Percentiles rank a stretch among this genome's conserved stretches.
Conservation (phyloP, 2,888 invertebrate genomes). For the Sesia apiformis region DNA sequence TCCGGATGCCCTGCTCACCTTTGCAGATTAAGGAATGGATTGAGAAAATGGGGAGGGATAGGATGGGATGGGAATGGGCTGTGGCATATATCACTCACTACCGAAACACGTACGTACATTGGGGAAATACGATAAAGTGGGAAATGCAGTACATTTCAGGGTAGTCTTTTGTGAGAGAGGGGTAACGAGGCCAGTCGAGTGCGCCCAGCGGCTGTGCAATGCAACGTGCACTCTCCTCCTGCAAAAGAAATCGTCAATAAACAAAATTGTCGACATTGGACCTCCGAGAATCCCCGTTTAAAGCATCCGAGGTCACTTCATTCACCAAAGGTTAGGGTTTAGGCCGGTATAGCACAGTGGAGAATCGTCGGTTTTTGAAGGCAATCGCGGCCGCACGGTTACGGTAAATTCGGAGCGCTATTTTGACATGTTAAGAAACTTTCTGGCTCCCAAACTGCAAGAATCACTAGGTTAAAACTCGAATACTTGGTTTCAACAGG, state of each 20-base stretch:
- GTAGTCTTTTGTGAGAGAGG: too few relatives aligned
- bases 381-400: conserved; percentile 4
- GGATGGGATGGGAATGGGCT: too few relatives aligned
- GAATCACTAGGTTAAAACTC: background rate
- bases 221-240: too few relatives aligned
- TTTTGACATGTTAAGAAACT: conserved; percentile 7
- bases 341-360: conserved; percentile 9
- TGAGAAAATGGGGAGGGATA: too few relatives aligned
- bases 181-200: too few relatives aligned
- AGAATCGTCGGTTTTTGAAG: conserved; percentile 12
- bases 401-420: conserved; percentile 10
- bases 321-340: conserved; percentile 8
- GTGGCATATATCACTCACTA: too few relatives aligned
- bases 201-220: too few relatives aligned
- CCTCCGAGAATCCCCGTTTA: conserved; percentile 4
- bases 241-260: conserved; percentile 19
- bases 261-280: conserved; percentile 18
- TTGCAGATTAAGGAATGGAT: too few relatives aligned
- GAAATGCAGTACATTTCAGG: too few relatives aligned
- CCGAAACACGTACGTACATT: too few relatives aligned
- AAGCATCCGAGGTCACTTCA: conserved; percentile 8
- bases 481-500: background rate
- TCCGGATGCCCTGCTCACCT: too few relatives aligned
- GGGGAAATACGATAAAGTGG: too few relatives aligned
- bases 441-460: conserved; percentile 1